These are phyloP conservation scores for Dolichopus griseipennis DNA, from an alignment of 2,888 invertebrate species.

Conservation along the genomic window DNA sequence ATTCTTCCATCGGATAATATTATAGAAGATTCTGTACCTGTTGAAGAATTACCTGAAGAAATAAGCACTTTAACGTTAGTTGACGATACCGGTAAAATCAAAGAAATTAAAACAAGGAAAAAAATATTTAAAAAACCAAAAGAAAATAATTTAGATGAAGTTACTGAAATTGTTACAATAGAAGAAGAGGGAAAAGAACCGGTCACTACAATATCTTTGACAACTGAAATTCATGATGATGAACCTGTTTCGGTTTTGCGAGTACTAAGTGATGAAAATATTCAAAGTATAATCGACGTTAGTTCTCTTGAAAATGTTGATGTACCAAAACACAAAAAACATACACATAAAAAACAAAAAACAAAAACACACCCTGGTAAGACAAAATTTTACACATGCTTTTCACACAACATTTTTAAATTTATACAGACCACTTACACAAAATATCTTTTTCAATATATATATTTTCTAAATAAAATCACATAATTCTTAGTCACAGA, in stretches of 20 bases:
- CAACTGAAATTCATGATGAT: slow-evolving; percentile 39
- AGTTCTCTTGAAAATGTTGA: slow-evolving; percentile 39
- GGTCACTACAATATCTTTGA: slow-evolving; percentile 31
- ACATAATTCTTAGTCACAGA: slow-evolving; percentile 21
- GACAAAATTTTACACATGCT: slow-evolving; percentile 22
- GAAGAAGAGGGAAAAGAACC: slow-evolving; percentile 46
- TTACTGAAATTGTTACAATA: slow-evolving; percentile 40
- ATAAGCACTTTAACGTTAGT: slow-evolving; percentile 32
- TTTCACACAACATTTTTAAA: slow-evolving; percentile 16
- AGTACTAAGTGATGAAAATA: slow-evolving; percentile 39
- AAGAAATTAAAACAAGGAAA: slow-evolving; percentile 32
- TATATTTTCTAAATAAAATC: background rate
- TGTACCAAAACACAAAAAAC: slow-evolving; percentile 23
- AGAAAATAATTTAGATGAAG: slow-evolving; percentile 38
- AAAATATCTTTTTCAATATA: background rate
- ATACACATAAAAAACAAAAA: slow-evolving; percentile 18
- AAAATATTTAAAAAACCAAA: slow-evolving; percentile 38
- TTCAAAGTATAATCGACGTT: slow-evolving; percentile 38
- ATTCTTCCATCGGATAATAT: slow-evolving; percentile 31
- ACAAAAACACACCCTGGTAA: slow-evolving; percentile 30
- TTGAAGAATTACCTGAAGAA: slow-evolving; percentile 38
- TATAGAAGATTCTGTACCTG: slow-evolving; percentile 28
- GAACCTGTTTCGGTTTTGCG: slow-evolving; percentile 38
- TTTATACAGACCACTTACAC: no score
- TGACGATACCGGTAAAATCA: slow-evolving; percentile 35